Percentiles rank a stretch among this genome's conserved stretches.
Evolutionary conservation across 2,888 invertebrate genomes (phyloP).

Genomic region (Gibbula magus): DNA sequence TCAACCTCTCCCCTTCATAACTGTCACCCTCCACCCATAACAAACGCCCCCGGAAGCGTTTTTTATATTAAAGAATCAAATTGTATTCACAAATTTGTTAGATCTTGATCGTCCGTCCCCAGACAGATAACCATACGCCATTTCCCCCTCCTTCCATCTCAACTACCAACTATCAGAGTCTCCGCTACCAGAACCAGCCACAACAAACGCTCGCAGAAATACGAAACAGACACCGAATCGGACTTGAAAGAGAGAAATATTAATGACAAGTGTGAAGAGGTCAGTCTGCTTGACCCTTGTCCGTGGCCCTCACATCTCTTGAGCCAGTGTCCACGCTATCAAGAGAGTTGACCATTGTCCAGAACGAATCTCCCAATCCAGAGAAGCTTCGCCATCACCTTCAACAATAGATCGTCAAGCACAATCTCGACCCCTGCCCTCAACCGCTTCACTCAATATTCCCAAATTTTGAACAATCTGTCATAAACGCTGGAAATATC

Average conservation of each 20-base stretch:
- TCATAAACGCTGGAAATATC: not conserved
- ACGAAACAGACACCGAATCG: not conserved
- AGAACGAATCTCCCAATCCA: not conserved
- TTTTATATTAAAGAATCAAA: too few relatives aligned
- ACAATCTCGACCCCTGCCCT: not conserved
- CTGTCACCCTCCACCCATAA: too few relatives aligned
- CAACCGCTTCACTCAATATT: not conserved
- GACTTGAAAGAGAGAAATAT: slow-evolving; percentile 8
- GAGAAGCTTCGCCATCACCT: not conserved
- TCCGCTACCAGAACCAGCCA: not conserved
- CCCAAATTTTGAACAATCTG: slow-evolving; percentile 5
- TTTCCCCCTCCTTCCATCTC: not conserved
- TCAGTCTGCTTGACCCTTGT: not conserved
- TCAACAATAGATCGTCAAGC: not conserved
- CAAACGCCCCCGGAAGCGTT: too few relatives aligned
- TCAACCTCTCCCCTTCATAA: too few relatives aligned
- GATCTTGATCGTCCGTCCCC: too few relatives aligned
- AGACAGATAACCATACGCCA: too few relatives aligned
- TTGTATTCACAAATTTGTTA: too few relatives aligned
- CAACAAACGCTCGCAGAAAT: not conserved
- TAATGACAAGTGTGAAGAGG: not conserved
- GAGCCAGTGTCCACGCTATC: not conserved
- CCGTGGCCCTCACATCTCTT: slow-evolving; percentile 5
- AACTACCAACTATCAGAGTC: not conserved
- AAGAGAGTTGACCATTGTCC: not conserved